Percentiles rank a stretch among this genome's conserved stretches.
Conservation (phyloP, 2,888 invertebrate species). For the Melolontha melolontha region DNA sequence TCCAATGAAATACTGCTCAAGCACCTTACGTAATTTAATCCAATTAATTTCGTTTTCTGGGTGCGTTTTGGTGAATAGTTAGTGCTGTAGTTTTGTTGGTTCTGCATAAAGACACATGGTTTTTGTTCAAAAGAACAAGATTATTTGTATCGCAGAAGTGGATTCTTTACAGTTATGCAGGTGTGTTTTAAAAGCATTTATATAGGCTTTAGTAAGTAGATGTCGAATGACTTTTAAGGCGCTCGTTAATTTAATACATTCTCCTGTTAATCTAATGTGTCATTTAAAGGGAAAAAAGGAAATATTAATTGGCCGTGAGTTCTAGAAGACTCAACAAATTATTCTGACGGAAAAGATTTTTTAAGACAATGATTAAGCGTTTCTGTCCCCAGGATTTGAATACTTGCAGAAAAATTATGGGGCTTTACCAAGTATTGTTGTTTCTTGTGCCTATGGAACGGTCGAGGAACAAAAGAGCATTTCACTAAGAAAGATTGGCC, state of each 20-base stretch:
- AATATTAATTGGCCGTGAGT: too few relatives aligned
- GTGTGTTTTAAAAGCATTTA: constrained; percentile 3
- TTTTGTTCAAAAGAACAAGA: constrained; percentile 12
- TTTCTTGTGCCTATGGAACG: too few relatives aligned
- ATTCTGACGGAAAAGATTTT: too few relatives aligned
- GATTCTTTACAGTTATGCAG: constrained; percentile 22
- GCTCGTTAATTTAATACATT: constrained; percentile 3
- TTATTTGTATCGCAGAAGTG: not conserved
- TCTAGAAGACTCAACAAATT: too few relatives aligned
- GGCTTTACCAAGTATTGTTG: too few relatives aligned
- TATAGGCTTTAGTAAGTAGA: not conserved
- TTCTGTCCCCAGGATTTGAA: too few relatives aligned
- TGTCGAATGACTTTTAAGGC: constrained; percentile 7
- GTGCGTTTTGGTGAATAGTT: constrained; percentile 10
- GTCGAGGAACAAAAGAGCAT: too few relatives aligned
- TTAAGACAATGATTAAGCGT: too few relatives aligned
- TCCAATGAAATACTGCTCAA: constrained; percentile 9
- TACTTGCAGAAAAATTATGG: too few relatives aligned
- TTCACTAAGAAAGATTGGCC: too few relatives aligned
- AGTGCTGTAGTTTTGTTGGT: not conserved
- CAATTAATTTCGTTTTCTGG: constrained; percentile 20
- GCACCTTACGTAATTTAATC: constrained; percentile 24
- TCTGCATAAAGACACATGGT: not conserved
- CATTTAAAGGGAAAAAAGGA: constrained; percentile 2
- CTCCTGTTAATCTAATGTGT: constrained; percentile 13